These are phyloP conservation scores for Selene dorsalis DNA, from an alignment of 2,797 vertebrate species.

Conservation along the genomic window DNA sequence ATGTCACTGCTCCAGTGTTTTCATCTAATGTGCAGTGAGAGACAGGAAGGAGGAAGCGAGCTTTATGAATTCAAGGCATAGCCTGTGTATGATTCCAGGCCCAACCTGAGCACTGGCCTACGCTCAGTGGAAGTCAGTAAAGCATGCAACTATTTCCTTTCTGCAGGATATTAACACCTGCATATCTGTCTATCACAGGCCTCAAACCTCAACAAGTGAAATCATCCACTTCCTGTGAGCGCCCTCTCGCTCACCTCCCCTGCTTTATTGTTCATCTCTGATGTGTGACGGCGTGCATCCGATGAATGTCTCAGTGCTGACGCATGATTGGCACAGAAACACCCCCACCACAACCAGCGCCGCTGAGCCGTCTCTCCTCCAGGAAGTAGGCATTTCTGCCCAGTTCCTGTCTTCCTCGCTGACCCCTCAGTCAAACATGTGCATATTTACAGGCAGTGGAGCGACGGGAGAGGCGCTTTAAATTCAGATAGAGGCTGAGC, in stretches of 20 bases:
- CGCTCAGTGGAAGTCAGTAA: slow-evolving; percentile 58
- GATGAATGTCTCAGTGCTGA: slow-evolving; percentile 68
- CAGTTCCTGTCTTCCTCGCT: slow-evolving; percentile 66
- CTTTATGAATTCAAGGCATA: slow-evolving; percentile 46
- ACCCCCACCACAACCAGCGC: slow-evolving; percentile 7
- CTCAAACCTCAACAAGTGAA: slow-evolving; percentile 65
- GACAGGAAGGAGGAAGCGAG: slow-evolving; percentile 18
- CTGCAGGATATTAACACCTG: slow-evolving; percentile 72
- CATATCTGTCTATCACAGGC: slow-evolving; percentile 64
- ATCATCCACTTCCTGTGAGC: slow-evolving; percentile 76
- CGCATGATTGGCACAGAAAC: slow-evolving; percentile 72
- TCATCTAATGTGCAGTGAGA: neutral
- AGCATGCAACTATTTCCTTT: slow-evolving; percentile 69
- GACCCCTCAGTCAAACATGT: slow-evolving; percentile 84
- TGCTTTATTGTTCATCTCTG: slow-evolving; percentile 77
- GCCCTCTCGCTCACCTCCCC: slow-evolving; percentile 68
- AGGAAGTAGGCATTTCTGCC: slow-evolving; percentile 75
- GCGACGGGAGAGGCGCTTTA: slow-evolving; percentile 65
- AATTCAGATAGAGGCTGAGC: slow-evolving; percentile 75
- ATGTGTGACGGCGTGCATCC: slow-evolving; percentile 76
- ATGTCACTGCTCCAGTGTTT: neutral
- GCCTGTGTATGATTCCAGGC: neutral
- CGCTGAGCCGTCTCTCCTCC: slow-evolving; percentile 60
- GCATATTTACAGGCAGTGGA: slow-evolving; percentile 79
- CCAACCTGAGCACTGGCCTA: slow-evolving; percentile 21